Base-by-base conservation (phyloP, 2,113 vertebrate species). In the Petaurus breviceps region DNA sequence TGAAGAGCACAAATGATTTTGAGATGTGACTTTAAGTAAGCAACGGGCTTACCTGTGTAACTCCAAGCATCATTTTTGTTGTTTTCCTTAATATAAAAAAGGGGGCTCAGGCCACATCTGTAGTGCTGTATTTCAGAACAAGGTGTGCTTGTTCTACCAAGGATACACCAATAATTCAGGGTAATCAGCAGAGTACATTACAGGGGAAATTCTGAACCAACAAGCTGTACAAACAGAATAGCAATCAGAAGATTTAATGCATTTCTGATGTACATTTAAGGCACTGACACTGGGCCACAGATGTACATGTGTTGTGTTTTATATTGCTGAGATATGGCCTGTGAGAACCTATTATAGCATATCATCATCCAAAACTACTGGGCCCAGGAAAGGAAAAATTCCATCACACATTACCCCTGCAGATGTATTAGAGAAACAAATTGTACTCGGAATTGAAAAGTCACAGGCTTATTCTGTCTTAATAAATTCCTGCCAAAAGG, bases 381-480 rank as follows among this genome's bases (percentile, higher is more conserved):
- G 97, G 98, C 96, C 97, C 89, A 95, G 95, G 97, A 99, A 98
- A 99, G 99, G 99, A 99, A 99, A 99, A 99, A 99, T 99, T 99
- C 99, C 99, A 99, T 99, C 99, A 99, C 99, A 99, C 99, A 99
- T 99, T 99, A 99, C 98, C 99, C 98, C 99, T 94, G 98, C 97
- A 98, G 99, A 99, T 99, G 99, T 98, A 99, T 99, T 99, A 99
- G 99, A 99, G 99, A 99, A 99, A 99, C 99, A 99, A 99, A 99
- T 99, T 99, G 99, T 99, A 99, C 99, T 99, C 98, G 99, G 99
- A 99, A 99, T 99, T 99, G 99, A 99, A 99, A 99, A 99, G 99
- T 99, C 99, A 99, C 99, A 99, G 98, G 98, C 99, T 99, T 99
- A 99, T 99, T 99, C 99, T 98, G 98, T 99, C 99, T 99, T 99